phyloP scores from a whole-genome alignment of 2,888 invertebrate species.

The Spodoptera littoralis region DNA sequence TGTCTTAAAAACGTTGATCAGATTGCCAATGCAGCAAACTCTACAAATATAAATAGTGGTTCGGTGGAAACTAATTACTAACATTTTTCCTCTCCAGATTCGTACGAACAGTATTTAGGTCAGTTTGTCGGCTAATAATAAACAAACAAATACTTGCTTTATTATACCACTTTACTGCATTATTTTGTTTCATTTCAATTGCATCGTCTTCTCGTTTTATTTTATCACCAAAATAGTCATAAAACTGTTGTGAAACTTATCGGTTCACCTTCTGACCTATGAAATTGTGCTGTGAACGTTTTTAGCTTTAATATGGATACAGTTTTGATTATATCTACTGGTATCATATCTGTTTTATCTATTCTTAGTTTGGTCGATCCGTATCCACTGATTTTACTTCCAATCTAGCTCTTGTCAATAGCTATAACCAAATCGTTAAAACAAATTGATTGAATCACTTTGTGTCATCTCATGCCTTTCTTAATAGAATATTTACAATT shows the following conservation, averaged over 20 bases:
- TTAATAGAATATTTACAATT: background rate
- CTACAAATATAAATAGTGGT: background rate
- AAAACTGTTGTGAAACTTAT: conserved; percentile 72
- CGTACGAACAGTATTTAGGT: conserved; percentile 48
- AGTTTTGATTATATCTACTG: conserved; percentile 17
- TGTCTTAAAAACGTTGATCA: too few species aligned
- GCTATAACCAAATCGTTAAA: background rate
- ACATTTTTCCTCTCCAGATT: conserved; percentile 46
- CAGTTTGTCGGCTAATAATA: conserved; percentile 40
- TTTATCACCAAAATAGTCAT: conserved; percentile 61
- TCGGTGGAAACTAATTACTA: background rate
- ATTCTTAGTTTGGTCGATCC: too few species aligned
- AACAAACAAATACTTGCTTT: conserved; percentile 27
- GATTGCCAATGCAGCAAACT: too few species aligned
- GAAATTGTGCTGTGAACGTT: conserved; percentile 48
- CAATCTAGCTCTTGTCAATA: background rate
- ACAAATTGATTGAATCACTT: background rate
- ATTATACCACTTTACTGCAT: conserved; percentile 2
- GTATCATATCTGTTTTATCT: background rate
- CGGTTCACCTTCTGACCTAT: conserved; percentile 68
- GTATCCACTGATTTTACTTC: too few species aligned
- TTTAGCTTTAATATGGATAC: conserved; percentile 26
- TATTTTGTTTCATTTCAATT: conserved; percentile 48
- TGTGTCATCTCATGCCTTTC: background rate
- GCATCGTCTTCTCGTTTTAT: conserved; percentile 49